Percentiles rank a stretch among this genome's conserved stretches.
phyloP scores from a whole-genome alignment of 2,888 invertebrate genomes.

The Volucella inflata region DNA sequence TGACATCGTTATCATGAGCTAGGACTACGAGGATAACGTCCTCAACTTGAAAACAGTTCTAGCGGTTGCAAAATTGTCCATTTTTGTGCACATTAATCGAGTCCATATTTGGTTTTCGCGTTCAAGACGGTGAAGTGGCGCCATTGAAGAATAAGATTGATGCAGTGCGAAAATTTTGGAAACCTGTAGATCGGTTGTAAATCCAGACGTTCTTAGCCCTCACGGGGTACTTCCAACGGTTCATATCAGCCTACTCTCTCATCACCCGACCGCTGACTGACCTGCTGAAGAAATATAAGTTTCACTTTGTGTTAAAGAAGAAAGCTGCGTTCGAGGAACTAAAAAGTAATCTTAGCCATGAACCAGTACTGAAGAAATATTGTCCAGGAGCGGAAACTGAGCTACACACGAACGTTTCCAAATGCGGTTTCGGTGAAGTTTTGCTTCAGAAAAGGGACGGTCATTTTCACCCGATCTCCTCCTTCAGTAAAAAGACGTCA shows the following conservation, averaged over 20 bases:
- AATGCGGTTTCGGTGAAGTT: slow-evolving; percentile 27
- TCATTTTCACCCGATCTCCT: slow-evolving; percentile 36
- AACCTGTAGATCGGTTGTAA: slow-evolving; percentile 6
- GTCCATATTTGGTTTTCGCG: no score
- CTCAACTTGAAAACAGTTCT: background rate
- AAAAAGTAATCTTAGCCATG: slow-evolving; percentile 20
- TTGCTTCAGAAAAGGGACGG: slow-evolving; percentile 17
- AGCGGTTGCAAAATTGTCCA: slow-evolving; percentile 5
- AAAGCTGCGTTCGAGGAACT: slow-evolving; percentile 22
- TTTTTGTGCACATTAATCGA: no score
- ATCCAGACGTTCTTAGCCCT: slow-evolving; percentile 14
- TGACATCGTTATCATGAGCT: slow-evolving; percentile 25
- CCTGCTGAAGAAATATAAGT: slow-evolving; percentile 12
- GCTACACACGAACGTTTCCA: slow-evolving; percentile 19
- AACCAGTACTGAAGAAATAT: background rate
- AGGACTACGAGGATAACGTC: slow-evolving; percentile 16
- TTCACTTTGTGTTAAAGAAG: slow-evolving; percentile 6
- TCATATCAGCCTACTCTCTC: slow-evolving; percentile 16
- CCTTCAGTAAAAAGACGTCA: no score
- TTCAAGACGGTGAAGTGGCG: slow-evolving; percentile 13
- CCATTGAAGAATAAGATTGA: slow-evolving; percentile 16
- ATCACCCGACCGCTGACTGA: slow-evolving; percentile 11
- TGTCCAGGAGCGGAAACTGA: background rate
- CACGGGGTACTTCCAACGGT: slow-evolving; percentile 15
- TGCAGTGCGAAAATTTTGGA: slow-evolving; percentile 13